Evolutionary conservation across 2,113 vertebrate species (phyloP).

Genomic region (Gallinago jamesoni): DNA sequence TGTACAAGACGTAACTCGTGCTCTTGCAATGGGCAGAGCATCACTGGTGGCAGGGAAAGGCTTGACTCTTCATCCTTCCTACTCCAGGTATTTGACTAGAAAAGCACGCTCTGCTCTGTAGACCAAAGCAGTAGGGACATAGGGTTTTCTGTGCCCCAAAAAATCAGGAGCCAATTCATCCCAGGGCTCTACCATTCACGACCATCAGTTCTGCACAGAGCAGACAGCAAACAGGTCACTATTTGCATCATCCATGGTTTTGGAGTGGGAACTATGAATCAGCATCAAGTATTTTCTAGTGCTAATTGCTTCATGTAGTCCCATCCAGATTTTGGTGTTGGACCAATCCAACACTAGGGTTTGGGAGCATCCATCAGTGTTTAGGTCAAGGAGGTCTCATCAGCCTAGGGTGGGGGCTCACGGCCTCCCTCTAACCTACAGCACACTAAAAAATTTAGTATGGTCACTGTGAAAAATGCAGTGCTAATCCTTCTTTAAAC

Average conservation of each 20-base stretch:
- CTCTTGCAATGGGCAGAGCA: not conserved
- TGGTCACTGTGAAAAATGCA: not conserved
- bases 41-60: not conserved
- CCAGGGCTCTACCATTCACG: rapidly evolving
- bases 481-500: not conserved
- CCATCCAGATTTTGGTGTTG: not conserved
- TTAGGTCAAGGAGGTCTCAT: not conserved
- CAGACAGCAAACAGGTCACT: not conserved
- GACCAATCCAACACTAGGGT: not conserved
- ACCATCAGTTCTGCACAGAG: not conserved
- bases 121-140: not conserved
- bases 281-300: not conserved
- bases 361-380: not conserved
- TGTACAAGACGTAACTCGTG: rapidly evolving
- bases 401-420: not conserved
- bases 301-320: not conserved
- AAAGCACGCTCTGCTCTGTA: not conserved
- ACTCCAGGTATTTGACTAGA: no score
- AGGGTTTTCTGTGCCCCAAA: not conserved
- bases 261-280: not conserved
- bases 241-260: rapidly evolving
- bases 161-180: not conserved
- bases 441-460: not conserved
- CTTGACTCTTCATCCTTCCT: not conserved
- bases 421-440: no score